These are phyloP conservation scores for Alentia gelatinosa DNA, from an alignment of 2,888 invertebrate genomes.

Conservation along the genomic window DNA sequence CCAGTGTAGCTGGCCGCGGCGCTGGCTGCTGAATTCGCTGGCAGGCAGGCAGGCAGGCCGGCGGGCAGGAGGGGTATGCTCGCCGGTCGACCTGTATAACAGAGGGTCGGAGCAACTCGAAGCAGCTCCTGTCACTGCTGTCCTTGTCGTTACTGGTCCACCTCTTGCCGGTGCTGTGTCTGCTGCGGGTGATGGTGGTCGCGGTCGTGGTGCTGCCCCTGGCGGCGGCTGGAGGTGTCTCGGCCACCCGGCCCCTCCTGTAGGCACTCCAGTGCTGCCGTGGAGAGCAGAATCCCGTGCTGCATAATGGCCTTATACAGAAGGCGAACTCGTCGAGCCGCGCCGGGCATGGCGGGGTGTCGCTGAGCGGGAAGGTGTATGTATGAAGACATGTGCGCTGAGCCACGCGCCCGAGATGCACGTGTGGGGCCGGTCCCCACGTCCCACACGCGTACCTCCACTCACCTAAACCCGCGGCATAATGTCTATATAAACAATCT, in stretches of 20 bases:
- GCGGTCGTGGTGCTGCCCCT: background rate
- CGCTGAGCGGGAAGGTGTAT: background rate
- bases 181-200: background rate
- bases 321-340: background rate
- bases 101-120: background rate
- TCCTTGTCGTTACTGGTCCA: conserved; percentile 14
- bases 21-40: background rate
- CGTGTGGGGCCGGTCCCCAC: background rate
- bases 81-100: background rate
- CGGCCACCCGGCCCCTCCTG: background rate
- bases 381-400: background rate
- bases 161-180: background rate
- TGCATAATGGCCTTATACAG: conserved; percentile 29
- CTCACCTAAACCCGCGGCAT: too few species aligned
- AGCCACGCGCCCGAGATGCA: background rate
- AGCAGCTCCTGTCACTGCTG: background rate
- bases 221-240: conserved; percentile 19
- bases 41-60: background rate
- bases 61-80: background rate
- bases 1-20: background rate
- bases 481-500: too few species aligned
- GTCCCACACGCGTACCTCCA: too few species aligned
- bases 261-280: conserved; percentile 13
- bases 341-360: background rate
- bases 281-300: background rate